These are phyloP conservation scores for Perca fluviatilis DNA, from an alignment of 2,113 vertebrate species.

Conservation along the genomic window DNA sequence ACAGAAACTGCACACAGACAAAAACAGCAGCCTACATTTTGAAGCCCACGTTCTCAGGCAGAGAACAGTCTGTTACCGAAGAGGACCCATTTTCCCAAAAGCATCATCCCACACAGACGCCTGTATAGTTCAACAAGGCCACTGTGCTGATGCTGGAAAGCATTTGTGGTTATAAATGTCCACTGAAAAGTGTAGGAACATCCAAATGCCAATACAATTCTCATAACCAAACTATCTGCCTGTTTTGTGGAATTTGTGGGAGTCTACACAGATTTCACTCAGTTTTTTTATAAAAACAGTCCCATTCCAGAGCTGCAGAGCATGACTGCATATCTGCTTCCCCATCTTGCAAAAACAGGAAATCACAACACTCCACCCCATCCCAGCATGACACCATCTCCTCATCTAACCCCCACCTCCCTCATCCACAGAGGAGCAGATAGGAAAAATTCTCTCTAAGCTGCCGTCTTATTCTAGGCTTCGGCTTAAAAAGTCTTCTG, in stretches of 20 bases:
- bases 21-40: conserved; percentile 47
- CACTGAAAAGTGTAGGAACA: background rate
- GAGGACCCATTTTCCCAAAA: conserved; percentile 52
- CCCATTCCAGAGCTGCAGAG: conserved; percentile 64
- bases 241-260: conserved; percentile 9
- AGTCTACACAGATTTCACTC: background rate
- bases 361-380: conserved; percentile 71
- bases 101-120: conserved; percentile 55
- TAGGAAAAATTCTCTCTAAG: background rate
- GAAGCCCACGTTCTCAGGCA: conserved; percentile 39
- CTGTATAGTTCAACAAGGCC: background rate
- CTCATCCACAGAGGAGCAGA: conserved; percentile 26
- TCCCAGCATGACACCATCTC: conserved; percentile 53
- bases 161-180: background rate
- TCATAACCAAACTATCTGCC: conserved; percentile 9
- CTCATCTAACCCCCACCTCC: conserved; percentile 13
- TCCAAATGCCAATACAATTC: background rate
- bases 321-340: conserved; percentile 64
- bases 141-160: background rate
- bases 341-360: conserved; percentile 77
- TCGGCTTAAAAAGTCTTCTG: conserved; percentile 3
- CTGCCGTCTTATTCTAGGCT: conserved; percentile 14
- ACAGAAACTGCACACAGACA: conserved; percentile 50
- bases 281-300: conserved; percentile 21
- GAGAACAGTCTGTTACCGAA: conserved; percentile 46